phyloP scores from a whole-genome alignment of 2,888 invertebrate species.

The Lysandra bellargus region DNA sequence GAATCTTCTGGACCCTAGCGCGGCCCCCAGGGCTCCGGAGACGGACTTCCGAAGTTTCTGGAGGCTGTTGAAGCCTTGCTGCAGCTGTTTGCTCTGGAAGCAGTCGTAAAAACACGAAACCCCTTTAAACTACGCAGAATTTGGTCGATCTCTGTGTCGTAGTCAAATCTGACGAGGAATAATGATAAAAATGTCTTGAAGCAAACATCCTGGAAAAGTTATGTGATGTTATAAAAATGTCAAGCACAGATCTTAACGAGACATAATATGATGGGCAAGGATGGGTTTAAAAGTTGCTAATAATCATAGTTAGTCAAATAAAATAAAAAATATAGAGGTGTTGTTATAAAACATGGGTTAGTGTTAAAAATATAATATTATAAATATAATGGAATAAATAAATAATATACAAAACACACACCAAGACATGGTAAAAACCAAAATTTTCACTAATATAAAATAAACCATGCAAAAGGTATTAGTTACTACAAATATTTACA shows the following conservation, averaged over 20 bases:
- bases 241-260: conserved; percentile 4
- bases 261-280: neutral
- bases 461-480: neutral
- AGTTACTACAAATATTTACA: neutral
- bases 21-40: conserved; percentile 81
- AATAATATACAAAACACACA: neutral
- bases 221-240: neutral
- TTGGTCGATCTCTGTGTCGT: conserved; percentile 44
- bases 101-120: conserved; percentile 79
- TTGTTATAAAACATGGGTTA: neutral
- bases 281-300: neutral
- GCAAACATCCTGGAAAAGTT: neutral
- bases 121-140: conserved; percentile 73
- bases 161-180: conserved; percentile 65
- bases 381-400: neutral
- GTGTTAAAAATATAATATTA: neutral
- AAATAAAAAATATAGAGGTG: neutral
- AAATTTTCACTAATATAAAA: too few relatives aligned
- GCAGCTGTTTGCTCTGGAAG: conserved; percentile 75
- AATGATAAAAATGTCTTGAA: conserved; percentile 52
- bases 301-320: neutral
- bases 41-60: conserved; percentile 87
- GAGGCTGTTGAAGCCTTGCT: conserved; percentile 82
- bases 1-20: conserved; percentile 73
- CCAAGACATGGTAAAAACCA: neutral